Evolutionary conservation across 2,797 vertebrate species (phyloP).

Genomic region (Coreius guichenoti): DNA sequence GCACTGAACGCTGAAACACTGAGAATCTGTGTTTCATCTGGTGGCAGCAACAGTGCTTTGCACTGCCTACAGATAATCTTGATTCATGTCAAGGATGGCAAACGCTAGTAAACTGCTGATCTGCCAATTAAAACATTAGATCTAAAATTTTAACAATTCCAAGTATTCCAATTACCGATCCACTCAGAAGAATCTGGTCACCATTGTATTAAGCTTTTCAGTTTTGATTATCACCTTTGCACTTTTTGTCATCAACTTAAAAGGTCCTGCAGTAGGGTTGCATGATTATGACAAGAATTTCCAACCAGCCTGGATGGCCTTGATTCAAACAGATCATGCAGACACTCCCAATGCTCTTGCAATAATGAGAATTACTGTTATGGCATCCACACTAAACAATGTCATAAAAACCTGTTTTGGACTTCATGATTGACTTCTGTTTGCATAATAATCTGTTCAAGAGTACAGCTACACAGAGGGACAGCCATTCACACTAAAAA

Average conservation of each 20-base stretch:
- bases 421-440: background rate
- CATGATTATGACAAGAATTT: background rate
- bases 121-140: background rate
- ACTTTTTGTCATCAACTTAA: background rate
- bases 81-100: background rate
- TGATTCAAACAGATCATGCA: background rate
- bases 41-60: background rate
- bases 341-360: background rate
- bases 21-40: background rate
- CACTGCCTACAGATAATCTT: background rate
- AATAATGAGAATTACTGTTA: background rate
- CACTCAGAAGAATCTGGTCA: too few species aligned
- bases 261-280: background rate
- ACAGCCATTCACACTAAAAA: conserved; percentile 23
- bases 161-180: background rate
- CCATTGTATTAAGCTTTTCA: too few species aligned
- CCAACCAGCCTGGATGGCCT: background rate
- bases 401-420: background rate
- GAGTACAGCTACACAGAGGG: background rate
- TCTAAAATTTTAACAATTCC: background rate
- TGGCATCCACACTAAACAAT: background rate
- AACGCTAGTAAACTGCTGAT: background rate
- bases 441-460: background rate
- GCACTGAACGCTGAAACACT: background rate
- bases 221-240: background rate